phyloP scores from a whole-genome alignment of 1,140 invertebrate genomes.

The Drosophila melanogaster region Release_6_plus_ISO1_MT NC_004354.4:15401001-15401500 shows the following conservation, averaged over 20 bases:
- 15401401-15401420: background rate
- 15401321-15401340: constrained; percentile 9
- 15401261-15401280: constrained; percentile 37
- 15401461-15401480: constrained; percentile 35
- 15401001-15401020: constrained; percentile 52
- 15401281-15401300: constrained; percentile 31
- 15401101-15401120: constrained; percentile 48
- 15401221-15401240: constrained; percentile 39
- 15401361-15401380: background rate
- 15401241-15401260: constrained; percentile 38
- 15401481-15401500: constrained; percentile 21
- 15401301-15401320: constrained; percentile 11
- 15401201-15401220: constrained; percentile 22
- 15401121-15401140: constrained; percentile 22
- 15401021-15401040: constrained; percentile 17
- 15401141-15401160: constrained; percentile 28
- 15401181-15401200: constrained; percentile 45
- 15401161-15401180: constrained; percentile 25
- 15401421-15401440: constrained; percentile 9
- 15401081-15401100: constrained; percentile 65
- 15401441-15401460: constrained; percentile 11
- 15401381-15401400: background rate
- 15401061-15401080: constrained; percentile 60
- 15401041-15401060: background rate
- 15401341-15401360: constrained; percentile 4